Percentiles rank a stretch among this genome's conserved stretches.
These are phyloP conservation scores for Triplophysa siluroides DNA, from an alignment of 2,113 vertebrate species.

Conservation along the genomic window DNA sequence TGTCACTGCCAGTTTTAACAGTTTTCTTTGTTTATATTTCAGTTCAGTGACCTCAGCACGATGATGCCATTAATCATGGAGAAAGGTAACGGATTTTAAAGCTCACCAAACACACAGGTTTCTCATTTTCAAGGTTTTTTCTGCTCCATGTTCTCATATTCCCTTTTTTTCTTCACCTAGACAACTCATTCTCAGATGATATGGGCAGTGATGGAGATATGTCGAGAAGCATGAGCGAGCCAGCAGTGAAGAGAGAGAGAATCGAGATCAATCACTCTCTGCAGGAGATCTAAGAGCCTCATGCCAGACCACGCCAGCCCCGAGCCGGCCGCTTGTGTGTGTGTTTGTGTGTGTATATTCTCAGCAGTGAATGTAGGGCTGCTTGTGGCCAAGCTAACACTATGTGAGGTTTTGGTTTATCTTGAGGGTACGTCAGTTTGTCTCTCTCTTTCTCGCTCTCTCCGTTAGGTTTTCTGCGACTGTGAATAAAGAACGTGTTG, in stretches of 20 bases:
- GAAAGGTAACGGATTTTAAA: slow-evolving; percentile 79
- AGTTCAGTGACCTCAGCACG: slow-evolving; percentile 91
- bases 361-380: not conserved
- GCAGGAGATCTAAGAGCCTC: slow-evolving; percentile 83
- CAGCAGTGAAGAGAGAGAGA: slow-evolving; percentile 88
- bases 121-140: not conserved
- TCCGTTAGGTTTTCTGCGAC: slow-evolving; percentile 58
- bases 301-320: not conserved
- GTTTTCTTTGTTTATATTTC: slow-evolving; percentile 52
- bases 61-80: slow-evolving; percentile 88
- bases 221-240: slow-evolving; percentile 74
- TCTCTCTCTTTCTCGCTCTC: slow-evolving; percentile 35
- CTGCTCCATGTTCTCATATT: not conserved
- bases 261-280: slow-evolving; percentile 84
- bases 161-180: slow-evolving; percentile 47
- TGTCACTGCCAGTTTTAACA: not conserved
- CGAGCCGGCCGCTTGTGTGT: not conserved
- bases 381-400: not conserved
- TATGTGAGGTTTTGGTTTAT: slow-evolving; percentile 10
- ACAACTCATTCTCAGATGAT: slow-evolving; percentile 80
- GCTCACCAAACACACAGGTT: not conserved
- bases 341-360: not conserved
- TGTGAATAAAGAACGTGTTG: slow-evolving; percentile 61
- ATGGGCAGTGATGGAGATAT: slow-evolving; percentile 75
- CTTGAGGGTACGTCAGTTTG: slow-evolving; percentile 4